Conservation (phyloP, 2,888 invertebrate species). For the Homarus gammarus region DNA sequence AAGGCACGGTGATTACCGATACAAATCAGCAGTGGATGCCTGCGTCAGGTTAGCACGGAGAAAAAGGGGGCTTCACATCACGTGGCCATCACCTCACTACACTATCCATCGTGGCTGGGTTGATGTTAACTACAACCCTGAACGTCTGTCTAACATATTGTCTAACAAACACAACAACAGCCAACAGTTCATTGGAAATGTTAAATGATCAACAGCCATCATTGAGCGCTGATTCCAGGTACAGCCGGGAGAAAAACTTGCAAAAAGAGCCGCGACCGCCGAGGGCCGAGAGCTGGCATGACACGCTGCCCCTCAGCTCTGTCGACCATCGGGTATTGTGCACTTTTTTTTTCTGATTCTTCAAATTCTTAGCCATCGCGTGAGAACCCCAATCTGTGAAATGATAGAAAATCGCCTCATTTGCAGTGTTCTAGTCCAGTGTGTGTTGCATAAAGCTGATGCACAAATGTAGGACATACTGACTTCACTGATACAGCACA, state of each 20-base stretch:
- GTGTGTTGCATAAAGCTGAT: background rate
- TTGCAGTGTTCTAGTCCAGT: conserved; percentile 12
- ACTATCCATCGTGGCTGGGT: conserved; percentile 6
- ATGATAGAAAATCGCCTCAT: background rate
- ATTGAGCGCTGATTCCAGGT: conserved; percentile 35
- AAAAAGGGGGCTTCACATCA: background rate
- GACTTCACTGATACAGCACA: no score
- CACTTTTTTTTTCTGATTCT: conserved; percentile 17
- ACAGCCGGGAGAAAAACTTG: conserved; percentile 35
- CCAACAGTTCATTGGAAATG: conserved; percentile 5
- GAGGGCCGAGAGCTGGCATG: background rate
- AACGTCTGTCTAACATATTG: background rate
- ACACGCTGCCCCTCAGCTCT: background rate
- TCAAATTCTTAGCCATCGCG: conserved; percentile 27
- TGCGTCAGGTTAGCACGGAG: conserved; percentile 15
- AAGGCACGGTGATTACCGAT: conserved; percentile 45
- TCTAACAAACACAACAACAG: background rate
- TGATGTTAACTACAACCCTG: no score
- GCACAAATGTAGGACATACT: background rate
- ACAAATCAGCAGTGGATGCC: conserved; percentile 34
- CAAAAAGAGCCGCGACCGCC: conserved; percentile 17
- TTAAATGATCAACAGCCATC: conserved; percentile 14
- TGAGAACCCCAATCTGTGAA: conserved; percentile 4
- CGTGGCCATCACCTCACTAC: background rate
- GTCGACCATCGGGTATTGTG: background rate